Conservation (phyloP, 1,140 invertebrate genomes). For the Drosophila mojavensis region DNA sequence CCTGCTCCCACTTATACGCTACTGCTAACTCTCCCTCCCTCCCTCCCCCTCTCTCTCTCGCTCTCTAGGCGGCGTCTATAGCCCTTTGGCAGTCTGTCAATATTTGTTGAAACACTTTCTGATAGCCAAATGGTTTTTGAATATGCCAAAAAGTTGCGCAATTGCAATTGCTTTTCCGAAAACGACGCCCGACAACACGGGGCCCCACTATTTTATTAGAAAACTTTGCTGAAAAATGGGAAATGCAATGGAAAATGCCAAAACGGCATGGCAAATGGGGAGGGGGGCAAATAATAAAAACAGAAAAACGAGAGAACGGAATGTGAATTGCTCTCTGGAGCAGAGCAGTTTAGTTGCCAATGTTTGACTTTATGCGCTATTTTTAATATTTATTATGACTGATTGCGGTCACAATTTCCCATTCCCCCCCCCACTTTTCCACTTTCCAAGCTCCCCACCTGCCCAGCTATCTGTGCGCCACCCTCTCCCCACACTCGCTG, state of each 20-base stretch:
- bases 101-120: conserved; percentile 81
- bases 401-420: conserved; percentile 66
- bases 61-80: conserved; percentile 10
- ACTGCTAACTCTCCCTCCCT: too few species aligned
- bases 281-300: conserved; percentile 1
- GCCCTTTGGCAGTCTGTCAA: conserved; percentile 66
- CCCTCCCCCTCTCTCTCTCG: not conserved
- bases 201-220: conserved; percentile 78
- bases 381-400: conserved; percentile 82
- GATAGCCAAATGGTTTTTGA: conserved; percentile 79
- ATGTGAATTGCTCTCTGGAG: conserved; percentile 3
- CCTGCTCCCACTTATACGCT: not conserved
- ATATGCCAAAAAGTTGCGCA: conserved; percentile 74
- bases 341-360: conserved; percentile 39
- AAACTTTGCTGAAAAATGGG: conserved; percentile 59
- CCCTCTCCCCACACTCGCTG: not conserved
- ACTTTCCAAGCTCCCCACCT: not conserved
- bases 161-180: conserved; percentile 63
- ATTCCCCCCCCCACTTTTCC: conserved; percentile 11
- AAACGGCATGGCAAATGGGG: conserved; percentile 18
- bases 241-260: conserved; percentile 18
- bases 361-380: conserved; percentile 80
- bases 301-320: conserved; percentile 1
- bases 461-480: not conserved
- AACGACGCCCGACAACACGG: conserved; percentile 15